Evolutionary conservation across 2,888 invertebrate species (phyloP).

Genomic region (Nephrocerus scutellatus): DNA sequence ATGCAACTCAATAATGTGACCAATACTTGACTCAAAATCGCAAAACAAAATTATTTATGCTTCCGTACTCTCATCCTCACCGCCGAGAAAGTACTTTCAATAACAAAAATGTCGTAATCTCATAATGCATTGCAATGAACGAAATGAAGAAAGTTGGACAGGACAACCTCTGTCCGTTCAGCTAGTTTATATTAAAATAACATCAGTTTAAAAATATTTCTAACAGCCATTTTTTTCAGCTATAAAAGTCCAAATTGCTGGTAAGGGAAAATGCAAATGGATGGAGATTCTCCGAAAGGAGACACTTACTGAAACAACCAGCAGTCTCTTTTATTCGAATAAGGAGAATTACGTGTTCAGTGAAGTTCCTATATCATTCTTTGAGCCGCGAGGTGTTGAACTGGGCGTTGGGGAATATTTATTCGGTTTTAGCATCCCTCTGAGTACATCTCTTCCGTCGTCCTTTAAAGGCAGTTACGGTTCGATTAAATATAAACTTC

Average conservation of each 20-base stretch:
- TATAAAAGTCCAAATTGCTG: conserved; percentile 43
- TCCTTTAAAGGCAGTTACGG: conserved; percentile 43
- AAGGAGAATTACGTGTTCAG: conserved; percentile 43
- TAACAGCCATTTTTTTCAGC: conserved; percentile 35
- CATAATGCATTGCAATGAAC: too few relatives aligned
- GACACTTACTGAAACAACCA: conserved; percentile 36
- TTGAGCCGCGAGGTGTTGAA: conserved; percentile 43
- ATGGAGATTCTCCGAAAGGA: conserved; percentile 44
- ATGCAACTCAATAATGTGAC: too few relatives aligned
- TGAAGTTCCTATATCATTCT: conserved; percentile 36
- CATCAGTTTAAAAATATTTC: too few relatives aligned
- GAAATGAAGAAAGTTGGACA: too few relatives aligned
- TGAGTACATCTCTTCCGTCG: conserved; percentile 40
- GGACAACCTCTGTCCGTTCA: too few relatives aligned
- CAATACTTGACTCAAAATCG: too few relatives aligned
- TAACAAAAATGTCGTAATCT: not conserved
- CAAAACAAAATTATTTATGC: too few relatives aligned
- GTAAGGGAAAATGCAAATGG: conserved; percentile 47
- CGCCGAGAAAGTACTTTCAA: not conserved
- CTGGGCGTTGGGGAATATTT: conserved; percentile 39
- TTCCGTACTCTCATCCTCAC: too few relatives aligned
- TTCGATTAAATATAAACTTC: conserved; percentile 45
- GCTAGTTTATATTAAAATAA: too few relatives aligned
- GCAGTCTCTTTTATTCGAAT: conserved; percentile 42
- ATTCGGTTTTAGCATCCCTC: conserved; percentile 37